Percentiles rank a stretch among this genome's conserved stretches.
Conservation (phyloP, 2,113 vertebrate genomes). For the Struthidea cinerea region DNA sequence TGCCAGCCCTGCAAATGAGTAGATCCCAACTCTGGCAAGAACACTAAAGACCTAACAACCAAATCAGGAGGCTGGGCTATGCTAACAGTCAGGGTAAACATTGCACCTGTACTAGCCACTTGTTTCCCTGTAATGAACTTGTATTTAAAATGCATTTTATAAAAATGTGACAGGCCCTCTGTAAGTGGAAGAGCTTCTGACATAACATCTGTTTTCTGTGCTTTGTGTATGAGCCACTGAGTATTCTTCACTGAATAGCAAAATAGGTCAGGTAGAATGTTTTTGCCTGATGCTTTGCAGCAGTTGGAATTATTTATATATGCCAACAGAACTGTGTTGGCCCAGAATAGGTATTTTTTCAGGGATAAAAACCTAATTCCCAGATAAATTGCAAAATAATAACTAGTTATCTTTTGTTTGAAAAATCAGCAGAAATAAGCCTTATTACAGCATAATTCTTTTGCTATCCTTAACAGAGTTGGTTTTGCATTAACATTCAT, state of each 20-base stretch:
- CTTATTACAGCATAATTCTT: conserved; percentile 44
- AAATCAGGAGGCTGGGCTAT: background rate
- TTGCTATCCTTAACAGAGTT: conserved; percentile 56
- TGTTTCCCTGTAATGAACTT: background rate
- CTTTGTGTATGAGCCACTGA: conserved; percentile 34
- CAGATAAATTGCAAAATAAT: conserved; percentile 19
- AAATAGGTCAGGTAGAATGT: conserved; percentile 36
- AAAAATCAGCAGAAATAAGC: conserved; percentile 55
- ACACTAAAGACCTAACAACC: background rate
- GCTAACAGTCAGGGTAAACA: conserved; percentile 15
- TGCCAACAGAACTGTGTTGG: conserved; percentile 18
- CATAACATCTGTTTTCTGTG: conserved; percentile 14
- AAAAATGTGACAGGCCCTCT: conserved; percentile 27
- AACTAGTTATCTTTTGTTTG: conserved; percentile 34
- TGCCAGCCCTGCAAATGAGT: background rate
- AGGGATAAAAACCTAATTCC: conserved; percentile 39
- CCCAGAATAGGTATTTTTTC: conserved; percentile 20
- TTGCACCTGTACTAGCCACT: background rate
- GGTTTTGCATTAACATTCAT: conserved; percentile 48
- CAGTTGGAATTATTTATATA: conserved; percentile 37
- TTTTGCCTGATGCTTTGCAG: conserved; percentile 62
- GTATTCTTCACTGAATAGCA: conserved; percentile 35
- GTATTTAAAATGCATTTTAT: background rate
- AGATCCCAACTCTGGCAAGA: background rate
- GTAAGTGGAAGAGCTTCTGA: conserved; percentile 28